Evolutionary conservation across 2,888 invertebrate species (phyloP), one percentile per base, ranked within the genome.

Genomic region (Polymixis lichenea): DNA sequence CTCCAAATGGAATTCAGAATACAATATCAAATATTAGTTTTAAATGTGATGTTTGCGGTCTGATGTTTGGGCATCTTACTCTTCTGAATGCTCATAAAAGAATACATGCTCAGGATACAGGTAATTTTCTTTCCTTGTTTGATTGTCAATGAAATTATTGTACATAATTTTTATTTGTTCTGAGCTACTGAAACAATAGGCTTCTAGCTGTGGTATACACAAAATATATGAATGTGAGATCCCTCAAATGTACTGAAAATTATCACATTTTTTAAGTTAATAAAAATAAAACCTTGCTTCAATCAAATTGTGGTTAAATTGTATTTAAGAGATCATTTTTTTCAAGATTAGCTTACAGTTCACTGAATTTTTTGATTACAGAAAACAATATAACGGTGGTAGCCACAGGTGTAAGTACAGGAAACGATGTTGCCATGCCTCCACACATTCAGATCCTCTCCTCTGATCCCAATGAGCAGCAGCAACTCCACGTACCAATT

Each of bases 71-170:
- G 1, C 98, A 98, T 91, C 97, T 98, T 83, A 97, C 98, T 66
- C 93, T 98, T 77, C 95, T 98, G n/a, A 98, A 98, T 95, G 98
- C 98, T 90, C 98, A 98, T 93, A 98, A 98, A 95, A 97, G 98
- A 86, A 98, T 98, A 90, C 98, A 98, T 92, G 97, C 97, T 78
- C 97, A 97, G 87, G 97, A 97, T 86, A 94, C 97, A 88, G 97
- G 97, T 93, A 95, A 94, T 49, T 61, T n/a, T 70, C 70, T 61
- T 19, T 77, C 8, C 53, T 46, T 58, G 2, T 46, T 19, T 58
- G 5, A 43, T 62, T 61, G 17, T n/a, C 4, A n/a, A 65, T 22
- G 0, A 8, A 22, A 64, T 38, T 38, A 61, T 43, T 28, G 7
- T 75, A 32, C 17, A 25, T 46, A 17, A 15, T n/a, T 77, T 77